These are phyloP conservation scores for Globodera rostochiensis DNA, from an alignment of 1,140 invertebrate genomes.

Conservation along the genomic window DNA sequence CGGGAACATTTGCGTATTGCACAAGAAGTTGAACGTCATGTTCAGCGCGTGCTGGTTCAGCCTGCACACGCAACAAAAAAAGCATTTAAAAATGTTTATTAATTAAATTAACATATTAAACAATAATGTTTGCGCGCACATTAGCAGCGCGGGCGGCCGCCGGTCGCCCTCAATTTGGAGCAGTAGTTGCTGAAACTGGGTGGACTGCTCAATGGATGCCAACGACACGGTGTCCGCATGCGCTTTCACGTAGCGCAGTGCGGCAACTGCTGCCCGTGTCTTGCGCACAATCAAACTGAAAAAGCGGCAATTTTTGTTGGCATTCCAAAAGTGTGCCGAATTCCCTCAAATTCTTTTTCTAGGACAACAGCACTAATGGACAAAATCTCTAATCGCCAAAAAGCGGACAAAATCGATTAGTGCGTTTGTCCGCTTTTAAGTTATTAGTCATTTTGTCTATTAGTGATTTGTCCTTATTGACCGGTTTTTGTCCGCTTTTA, in stretches of 20 bases:
- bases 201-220: constrained; percentile 53
- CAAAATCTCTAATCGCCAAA: too few species aligned
- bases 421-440: too few species aligned
- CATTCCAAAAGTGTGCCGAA: too few species aligned
- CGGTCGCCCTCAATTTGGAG: constrained; percentile 54
- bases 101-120: too few species aligned
- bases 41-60: constrained; percentile 64
- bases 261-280: constrained; percentile 54
- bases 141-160: constrained; percentile 57
- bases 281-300: constrained; percentile 54
- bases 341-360: too few species aligned
- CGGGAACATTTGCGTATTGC: constrained; percentile 55
- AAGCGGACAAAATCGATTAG: background rate
- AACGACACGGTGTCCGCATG: constrained; percentile 54
- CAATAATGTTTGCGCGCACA: constrained; percentile 12
- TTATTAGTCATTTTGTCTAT: background rate
- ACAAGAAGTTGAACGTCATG: constrained; percentile 65
- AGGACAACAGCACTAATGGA: too few species aligned
- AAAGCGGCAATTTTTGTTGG: background rate
- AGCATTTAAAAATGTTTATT: background rate
- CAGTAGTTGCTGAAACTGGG: constrained; percentile 53
- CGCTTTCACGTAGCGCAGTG: constrained; percentile 56
- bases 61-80: background rate
- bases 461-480: background rate
- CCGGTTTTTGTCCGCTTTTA: too few species aligned